A percentile compares a stretch with the other conserved stretches of the same genome.
Evolutionary conservation across 2,797 vertebrate species (phyloP).

Genomic region (Acrossocheilus fasciatus): DNA sequence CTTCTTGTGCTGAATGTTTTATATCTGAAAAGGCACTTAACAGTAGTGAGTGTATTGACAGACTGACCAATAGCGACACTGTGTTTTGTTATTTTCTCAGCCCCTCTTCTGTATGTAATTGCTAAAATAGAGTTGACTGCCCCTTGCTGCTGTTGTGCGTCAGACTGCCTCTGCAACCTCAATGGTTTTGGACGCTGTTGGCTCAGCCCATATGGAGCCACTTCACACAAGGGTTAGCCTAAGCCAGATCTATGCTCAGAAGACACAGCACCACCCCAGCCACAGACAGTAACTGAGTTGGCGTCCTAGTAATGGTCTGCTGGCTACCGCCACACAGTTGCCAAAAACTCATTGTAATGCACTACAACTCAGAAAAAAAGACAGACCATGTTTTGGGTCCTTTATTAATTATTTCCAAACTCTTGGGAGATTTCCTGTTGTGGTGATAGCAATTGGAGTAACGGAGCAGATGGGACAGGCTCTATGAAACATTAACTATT

Average conservation of each 20-base stretch:
- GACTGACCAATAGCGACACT: background rate
- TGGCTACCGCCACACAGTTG: slow-evolving; percentile 52
- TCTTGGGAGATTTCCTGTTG: slow-evolving; percentile 38
- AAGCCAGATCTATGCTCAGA: slow-evolving; percentile 51
- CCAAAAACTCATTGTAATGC: slow-evolving; percentile 49
- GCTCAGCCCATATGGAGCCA: slow-evolving; percentile 62
- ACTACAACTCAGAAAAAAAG: slow-evolving; percentile 34
- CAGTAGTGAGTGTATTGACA: background rate
- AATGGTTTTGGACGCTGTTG: slow-evolving; percentile 62
- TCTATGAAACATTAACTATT: slow-evolving; percentile 29
- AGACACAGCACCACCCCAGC: slow-evolving; percentile 47
- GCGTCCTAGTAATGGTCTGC: slow-evolving; percentile 58
- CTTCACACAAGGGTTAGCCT: slow-evolving; percentile 57
- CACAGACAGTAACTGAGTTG: slow-evolving; percentile 53
- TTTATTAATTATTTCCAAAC: slow-evolving; percentile 43
- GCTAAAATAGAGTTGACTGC: slow-evolving; percentile 49
- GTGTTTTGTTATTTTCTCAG: slow-evolving; percentile 8
- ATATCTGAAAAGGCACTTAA: background rate
- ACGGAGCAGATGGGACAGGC: background rate
- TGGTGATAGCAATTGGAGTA: slow-evolving; percentile 8
- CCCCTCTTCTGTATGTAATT: slow-evolving; percentile 34
- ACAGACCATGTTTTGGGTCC: background rate
- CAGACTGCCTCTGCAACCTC: slow-evolving; percentile 61
- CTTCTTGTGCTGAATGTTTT: slow-evolving; percentile 9
- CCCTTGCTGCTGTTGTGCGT: slow-evolving; percentile 58